These are phyloP conservation scores for Tiliacea aurago DNA, from an alignment of 2,888 invertebrate species.

Conservation along the genomic window DNA sequence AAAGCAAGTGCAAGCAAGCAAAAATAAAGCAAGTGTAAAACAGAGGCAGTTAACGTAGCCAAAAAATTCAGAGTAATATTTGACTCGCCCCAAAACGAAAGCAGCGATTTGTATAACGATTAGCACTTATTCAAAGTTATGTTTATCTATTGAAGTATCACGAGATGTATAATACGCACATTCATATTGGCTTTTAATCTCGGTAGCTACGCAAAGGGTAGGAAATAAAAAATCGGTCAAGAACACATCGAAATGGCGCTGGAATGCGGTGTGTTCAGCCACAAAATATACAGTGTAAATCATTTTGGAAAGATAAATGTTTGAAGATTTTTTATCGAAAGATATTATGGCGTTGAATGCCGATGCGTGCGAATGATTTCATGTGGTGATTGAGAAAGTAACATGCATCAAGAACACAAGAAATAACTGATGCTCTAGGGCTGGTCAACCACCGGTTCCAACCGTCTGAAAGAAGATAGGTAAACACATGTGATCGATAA, in stretches of 20 bases:
- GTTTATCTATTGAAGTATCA: constrained; percentile 7
- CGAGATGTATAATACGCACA: constrained; percentile 9
- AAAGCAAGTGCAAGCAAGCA: constrained; percentile 18
- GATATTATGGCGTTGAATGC: constrained; percentile 20
- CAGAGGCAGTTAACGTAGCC: not conserved
- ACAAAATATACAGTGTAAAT: constrained; percentile 35
- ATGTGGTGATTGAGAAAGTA: constrained; percentile 21
- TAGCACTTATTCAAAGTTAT: constrained; percentile 19
- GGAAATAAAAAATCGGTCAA: constrained; percentile 40
- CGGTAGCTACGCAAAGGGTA: constrained; percentile 17
- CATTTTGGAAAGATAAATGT: constrained; percentile 26
- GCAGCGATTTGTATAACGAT: constrained; percentile 21
- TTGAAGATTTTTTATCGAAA: constrained; percentile 38
- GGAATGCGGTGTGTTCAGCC: constrained; percentile 38
- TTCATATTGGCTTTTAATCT: constrained; percentile 4
- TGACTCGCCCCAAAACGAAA: constrained; percentile 12
- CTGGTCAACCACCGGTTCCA: constrained; percentile 64
- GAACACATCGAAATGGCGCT: constrained; percentile 41
- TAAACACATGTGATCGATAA: constrained; percentile 67
- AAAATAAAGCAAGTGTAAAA: constrained; percentile 23
- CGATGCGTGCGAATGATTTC: constrained; percentile 17
- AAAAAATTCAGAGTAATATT: constrained; percentile 30
- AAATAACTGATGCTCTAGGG: constrained; percentile 43
- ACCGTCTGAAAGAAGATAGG: constrained; percentile 72
- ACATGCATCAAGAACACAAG: constrained; percentile 3